Conservation (phyloP, 2,797 vertebrate species). For the Rhincodon typus region DNA sequence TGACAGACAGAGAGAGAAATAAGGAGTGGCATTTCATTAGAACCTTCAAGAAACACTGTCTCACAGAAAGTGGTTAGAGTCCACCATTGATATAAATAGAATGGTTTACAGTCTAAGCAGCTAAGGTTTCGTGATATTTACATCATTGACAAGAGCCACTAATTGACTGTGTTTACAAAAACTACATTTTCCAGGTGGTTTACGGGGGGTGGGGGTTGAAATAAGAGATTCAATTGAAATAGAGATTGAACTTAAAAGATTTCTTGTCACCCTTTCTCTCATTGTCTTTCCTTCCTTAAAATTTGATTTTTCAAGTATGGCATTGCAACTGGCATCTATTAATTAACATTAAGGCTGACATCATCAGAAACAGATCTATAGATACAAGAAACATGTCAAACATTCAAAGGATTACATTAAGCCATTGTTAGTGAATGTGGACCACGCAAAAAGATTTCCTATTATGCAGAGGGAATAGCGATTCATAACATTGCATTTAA, state of each 20-base stretch:
- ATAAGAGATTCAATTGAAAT: neutral
- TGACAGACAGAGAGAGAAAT: neutral
- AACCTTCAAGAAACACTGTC: neutral
- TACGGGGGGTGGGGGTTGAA: neutral
- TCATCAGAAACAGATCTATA: constrained; percentile 19
- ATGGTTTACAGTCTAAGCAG: neutral
- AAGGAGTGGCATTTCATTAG: neutral
- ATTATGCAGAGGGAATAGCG: neutral
- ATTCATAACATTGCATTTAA: neutral
- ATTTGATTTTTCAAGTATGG: neutral
- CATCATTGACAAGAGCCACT: neutral
- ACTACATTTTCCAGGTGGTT: neutral
- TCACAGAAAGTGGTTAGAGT: neutral
- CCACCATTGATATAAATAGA: neutral
- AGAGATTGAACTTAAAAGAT: neutral
- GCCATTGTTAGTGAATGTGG: neutral
- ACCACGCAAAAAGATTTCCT: neutral
- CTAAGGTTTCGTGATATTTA: neutral
- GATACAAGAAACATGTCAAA: neutral
- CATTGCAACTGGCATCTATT: neutral
- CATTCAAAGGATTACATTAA: neutral
- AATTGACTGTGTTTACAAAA: neutral
- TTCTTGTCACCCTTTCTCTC: neutral
- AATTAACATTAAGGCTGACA: neutral
- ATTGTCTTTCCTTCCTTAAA: neutral